These are phyloP conservation scores for silkworm (Bombyx mori) DNA, from an alignment of 1,140 invertebrate species.

Conservation along the genomic window ASM3026992v2 NC_085114.1:10089001-10089500, in stretches of 20 bases:
- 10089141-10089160: constrained; percentile 12
- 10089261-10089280: background rate
- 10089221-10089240: too few species aligned
- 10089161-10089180: constrained; percentile 9
- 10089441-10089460: too few species aligned
- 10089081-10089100: constrained; percentile 32
- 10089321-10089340: too few species aligned
- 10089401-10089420: too few species aligned
- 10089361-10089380: too few species aligned
- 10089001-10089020: constrained; percentile 22
- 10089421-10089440: too few species aligned
- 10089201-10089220: background rate
- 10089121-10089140: constrained; percentile 2
- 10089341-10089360: too few species aligned
- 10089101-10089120: constrained; percentile 49
- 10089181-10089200: background rate
- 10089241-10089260: background rate
- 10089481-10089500: background rate
- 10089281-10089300: too few species aligned
- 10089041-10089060: constrained; percentile 7
- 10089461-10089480: too few species aligned
- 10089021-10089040: constrained; percentile 27
- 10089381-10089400: too few species aligned
- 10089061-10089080: constrained; percentile 43
- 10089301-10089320: too few species aligned